phyloP scores from a whole-genome alignment of 2,797 vertebrate species.

The Botia kubotai region DNA sequence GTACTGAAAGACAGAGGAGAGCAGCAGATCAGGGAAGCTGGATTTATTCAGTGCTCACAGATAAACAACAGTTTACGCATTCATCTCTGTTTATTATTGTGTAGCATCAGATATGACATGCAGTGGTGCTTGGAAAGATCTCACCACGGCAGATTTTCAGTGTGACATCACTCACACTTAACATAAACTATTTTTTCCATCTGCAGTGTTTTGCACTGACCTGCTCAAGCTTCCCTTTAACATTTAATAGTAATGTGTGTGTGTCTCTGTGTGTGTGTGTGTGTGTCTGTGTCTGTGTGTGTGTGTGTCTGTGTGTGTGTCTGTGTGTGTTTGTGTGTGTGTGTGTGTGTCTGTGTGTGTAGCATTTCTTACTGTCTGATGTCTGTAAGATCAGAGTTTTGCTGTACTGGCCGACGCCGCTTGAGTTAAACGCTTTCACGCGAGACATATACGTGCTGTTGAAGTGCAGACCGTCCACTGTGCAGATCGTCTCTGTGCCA shows the following conservation, averaged over 20 bases:
- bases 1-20: slow-evolving; percentile 63
- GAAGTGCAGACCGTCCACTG: slow-evolving; percentile 97
- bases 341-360: slow-evolving; percentile 25
- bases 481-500: slow-evolving; percentile 97
- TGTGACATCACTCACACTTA: not conserved
- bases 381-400: slow-evolving; percentile 97
- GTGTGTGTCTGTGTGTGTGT: slow-evolving; percentile 22
- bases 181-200: not conserved
- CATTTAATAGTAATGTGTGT: slow-evolving; percentile 24
- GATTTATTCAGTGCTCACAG: slow-evolving; percentile 60
- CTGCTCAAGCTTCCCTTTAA: slow-evolving; percentile 58
- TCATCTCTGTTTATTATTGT: not conserved
- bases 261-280: slow-evolving; percentile 9
- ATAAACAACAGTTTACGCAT: slow-evolving; percentile 10
- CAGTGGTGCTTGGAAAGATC: slow-evolving; percentile 7
- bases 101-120: not conserved
- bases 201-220: slow-evolving; percentile 20
- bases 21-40: slow-evolving; percentile 71
- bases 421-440: slow-evolving; percentile 95
- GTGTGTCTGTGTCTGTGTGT: slow-evolving; percentile 18
- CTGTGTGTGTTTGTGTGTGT: slow-evolving; percentile 2
- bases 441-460: slow-evolving; percentile 97
- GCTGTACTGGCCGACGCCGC: slow-evolving; percentile 96
- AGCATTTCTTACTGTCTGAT: slow-evolving; percentile 87
- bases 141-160: slow-evolving; percentile 22